Evolutionary conservation across 2,113 vertebrate species (phyloP), one percentile per base, ranked within the genome.

Genomic region (Gnathonemus echidnorhynchus): DNA sequence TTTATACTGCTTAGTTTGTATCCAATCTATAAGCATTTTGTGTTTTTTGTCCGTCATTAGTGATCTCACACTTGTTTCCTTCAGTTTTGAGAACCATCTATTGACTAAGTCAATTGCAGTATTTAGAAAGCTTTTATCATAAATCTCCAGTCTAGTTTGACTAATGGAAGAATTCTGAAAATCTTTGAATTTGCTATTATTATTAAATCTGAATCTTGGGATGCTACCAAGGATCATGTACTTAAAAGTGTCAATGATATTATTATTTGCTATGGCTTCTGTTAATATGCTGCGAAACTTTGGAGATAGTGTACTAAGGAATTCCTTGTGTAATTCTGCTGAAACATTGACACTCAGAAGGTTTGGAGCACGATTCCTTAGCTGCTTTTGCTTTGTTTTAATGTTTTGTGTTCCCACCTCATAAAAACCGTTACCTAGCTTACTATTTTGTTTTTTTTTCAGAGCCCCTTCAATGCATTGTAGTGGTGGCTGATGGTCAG

Each of bases 401-500:
- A 35, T 35, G 35, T 35, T 35, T 35, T 35, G 35, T 35, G n/a
- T 39, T 50, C 9, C 52, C 9, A 89, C 35, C 8, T 84, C 77
- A 85, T 86, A 5, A 56, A 90, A 66, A 0, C 50, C 90, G 19
- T 35, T 70, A 50, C 56, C 88, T 50, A 90, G 39, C 21, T 49
- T 85, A 39, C 90, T 35, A 31, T 31, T 31, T 31, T 31, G 31
- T 35, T 35, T 35, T 35, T 35, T 1, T 35, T 35, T 35, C 35
- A 0, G 1, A 35, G 35, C 35, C 35, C 1, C 35, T 35, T 35
- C 35, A 35, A 35, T 35, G 19, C 62, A 53, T 15, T 10, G 2
- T 17, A 90, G 9, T 50, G 88, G 6, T 24, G 88, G 90, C 49
- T 90, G 90, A 35, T 86, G 88, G 56, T 90, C 90, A 66, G 87